Percentiles rank a stretch among this genome's conserved stretches.
These are phyloP conservation scores for Drosophila tani DNA, from an alignment of 1,140 invertebrate species.

Conservation along the genomic window DNA sequence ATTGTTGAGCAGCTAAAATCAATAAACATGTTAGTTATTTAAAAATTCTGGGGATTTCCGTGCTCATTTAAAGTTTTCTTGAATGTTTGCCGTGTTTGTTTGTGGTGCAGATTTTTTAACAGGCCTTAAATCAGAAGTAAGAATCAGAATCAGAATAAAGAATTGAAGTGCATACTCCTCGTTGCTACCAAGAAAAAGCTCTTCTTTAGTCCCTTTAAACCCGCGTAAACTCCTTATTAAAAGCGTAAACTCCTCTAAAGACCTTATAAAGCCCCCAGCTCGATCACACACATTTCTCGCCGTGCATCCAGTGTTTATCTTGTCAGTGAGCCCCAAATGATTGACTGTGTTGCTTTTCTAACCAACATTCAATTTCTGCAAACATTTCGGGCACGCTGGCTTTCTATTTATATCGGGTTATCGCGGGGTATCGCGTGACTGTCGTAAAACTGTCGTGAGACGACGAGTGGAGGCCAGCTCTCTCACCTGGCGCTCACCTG, in stretches of 20 bases:
- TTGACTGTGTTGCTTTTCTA: constrained; percentile 81
- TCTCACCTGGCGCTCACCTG: constrained; percentile 1
- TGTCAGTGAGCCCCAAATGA: constrained; percentile 66
- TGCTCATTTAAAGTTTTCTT: no score
- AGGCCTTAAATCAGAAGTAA: no score
- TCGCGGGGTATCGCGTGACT: constrained; percentile 68
- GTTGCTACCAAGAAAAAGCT: not conserved
- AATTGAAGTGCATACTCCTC: not conserved
- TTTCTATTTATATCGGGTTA: constrained; percentile 65
- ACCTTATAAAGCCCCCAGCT: no score
- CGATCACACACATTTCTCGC: not conserved
- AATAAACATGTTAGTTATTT: not conserved
- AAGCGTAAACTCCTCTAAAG: no score
- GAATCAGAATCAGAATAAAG: no score
- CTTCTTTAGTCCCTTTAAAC: no score
- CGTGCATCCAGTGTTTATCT: constrained; percentile 57
- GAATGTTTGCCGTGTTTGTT: no score
- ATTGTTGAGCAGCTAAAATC: not conserved
- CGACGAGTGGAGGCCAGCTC: constrained; percentile 7
- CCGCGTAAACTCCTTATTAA: not conserved
- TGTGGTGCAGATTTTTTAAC: no score
- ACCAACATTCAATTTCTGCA: constrained; percentile 78
- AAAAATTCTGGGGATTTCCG: no score
- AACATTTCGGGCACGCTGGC: constrained; percentile 65
- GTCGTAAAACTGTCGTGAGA: constrained; percentile 29